Evolutionary conservation across 1,140 invertebrate species (phyloP).

Genomic region (Tetramorium alpestre): DNA sequence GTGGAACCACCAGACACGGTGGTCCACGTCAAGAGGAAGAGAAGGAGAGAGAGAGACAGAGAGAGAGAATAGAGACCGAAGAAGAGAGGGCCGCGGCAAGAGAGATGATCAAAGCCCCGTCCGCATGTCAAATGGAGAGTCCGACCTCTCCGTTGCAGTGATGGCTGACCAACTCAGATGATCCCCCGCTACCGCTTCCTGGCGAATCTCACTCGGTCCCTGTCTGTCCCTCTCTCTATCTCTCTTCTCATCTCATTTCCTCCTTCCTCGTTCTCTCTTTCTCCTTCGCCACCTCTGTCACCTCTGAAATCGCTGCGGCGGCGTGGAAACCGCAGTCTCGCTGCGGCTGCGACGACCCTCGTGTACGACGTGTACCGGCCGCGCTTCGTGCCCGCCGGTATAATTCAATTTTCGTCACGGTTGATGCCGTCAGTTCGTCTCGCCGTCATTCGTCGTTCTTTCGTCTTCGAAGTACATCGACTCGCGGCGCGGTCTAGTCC

Average conservation of each 20-base stretch:
- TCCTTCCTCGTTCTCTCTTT: background rate
- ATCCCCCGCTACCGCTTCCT: slow-evolving; percentile 59
- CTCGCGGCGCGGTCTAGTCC: slow-evolving; percentile 16
- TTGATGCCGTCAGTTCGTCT: slow-evolving; percentile 43
- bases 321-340: slow-evolving; percentile 32
- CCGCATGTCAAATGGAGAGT: slow-evolving; percentile 76
- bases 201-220: slow-evolving; percentile 2
- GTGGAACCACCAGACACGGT: slow-evolving; percentile 31
- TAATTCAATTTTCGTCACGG: slow-evolving; percentile 68
- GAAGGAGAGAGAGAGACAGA: background rate
- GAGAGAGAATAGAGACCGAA: slow-evolving; percentile 53
- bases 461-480: slow-evolving; percentile 24
- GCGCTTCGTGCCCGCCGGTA: slow-evolving; percentile 36
- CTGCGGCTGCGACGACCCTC: slow-evolving; percentile 24
- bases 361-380: slow-evolving; percentile 21
- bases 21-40: slow-evolving; percentile 31
- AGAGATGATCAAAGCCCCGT: slow-evolving; percentile 76
- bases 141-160: slow-evolving; percentile 68
- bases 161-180: slow-evolving; percentile 73
- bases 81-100: slow-evolving; percentile 66
- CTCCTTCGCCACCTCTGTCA: slow-evolving; percentile 43
- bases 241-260: background rate
- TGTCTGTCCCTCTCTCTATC: background rate
- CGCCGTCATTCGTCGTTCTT: slow-evolving; percentile 2
- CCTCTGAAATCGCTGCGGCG: slow-evolving; percentile 53